Evolutionary conservation across 2,113 vertebrate species (phyloP).

Genomic region (Campylomormyrus tamandua): DNA sequence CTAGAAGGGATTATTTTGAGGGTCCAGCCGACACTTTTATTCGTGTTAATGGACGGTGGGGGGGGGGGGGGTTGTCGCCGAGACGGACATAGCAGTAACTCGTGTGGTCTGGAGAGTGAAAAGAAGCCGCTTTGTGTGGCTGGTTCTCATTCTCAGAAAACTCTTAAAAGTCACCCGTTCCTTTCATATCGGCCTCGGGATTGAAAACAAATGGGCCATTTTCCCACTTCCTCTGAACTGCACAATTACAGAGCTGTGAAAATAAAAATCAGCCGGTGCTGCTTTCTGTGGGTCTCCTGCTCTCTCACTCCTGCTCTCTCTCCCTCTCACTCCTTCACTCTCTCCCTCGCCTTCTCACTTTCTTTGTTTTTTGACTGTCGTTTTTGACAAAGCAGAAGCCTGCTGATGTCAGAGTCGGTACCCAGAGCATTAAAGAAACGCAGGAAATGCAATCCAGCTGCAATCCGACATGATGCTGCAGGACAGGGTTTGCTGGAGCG

Average conservation of each 20-base stretch:
- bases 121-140: constrained; percentile 76
- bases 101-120: constrained; percentile 87
- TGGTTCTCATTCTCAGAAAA: constrained; percentile 91
- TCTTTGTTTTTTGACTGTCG: constrained; percentile 35
- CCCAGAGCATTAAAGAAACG: constrained; percentile 96
- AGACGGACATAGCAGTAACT: constrained; percentile 76
- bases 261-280: constrained; percentile 65
- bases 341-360: constrained; percentile 20
- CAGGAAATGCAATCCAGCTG: constrained; percentile 97
- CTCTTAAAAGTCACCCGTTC: constrained; percentile 83
- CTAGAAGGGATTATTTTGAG: constrained; percentile 24
- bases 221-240: constrained; percentile 78
- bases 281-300: not conserved
- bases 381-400: constrained; percentile 65
- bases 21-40: constrained; percentile 38
- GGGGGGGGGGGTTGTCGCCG: constrained; percentile 55
- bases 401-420: constrained; percentile 96
- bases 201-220: constrained; percentile 88
- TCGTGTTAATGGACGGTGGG: constrained; percentile 50
- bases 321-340: not conserved
- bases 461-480: constrained; percentile 96
- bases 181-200: constrained; percentile 69
- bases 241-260: constrained; percentile 96
- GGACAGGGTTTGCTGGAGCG: constrained; percentile 91
- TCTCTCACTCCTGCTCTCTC: not conserved